Conservation (phyloP, 2,113 vertebrate genomes). For the Crotalus helleri region DNA sequence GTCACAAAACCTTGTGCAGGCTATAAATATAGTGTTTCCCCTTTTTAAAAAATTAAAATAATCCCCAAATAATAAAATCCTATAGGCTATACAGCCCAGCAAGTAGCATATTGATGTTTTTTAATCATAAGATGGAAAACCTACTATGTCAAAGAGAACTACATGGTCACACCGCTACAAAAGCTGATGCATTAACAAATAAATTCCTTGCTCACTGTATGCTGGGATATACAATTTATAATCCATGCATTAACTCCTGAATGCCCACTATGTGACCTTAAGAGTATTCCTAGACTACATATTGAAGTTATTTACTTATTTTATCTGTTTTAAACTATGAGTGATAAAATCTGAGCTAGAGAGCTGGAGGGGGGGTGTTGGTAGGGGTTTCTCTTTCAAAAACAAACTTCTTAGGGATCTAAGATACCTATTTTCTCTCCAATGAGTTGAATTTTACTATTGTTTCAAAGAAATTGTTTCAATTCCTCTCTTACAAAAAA, state of each 20-base stretch:
- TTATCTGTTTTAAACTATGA: background rate
- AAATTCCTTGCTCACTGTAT: background rate
- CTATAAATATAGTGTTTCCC: background rate
- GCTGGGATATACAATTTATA: background rate
- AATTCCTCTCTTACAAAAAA: background rate
- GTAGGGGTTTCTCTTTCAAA: background rate
- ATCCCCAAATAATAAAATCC: background rate
- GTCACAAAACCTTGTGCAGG: background rate
- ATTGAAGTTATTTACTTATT: background rate
- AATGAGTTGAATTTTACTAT: background rate
- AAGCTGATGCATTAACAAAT: background rate
- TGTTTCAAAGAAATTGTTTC: background rate
- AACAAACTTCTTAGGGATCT: background rate
- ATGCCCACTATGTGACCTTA: background rate
- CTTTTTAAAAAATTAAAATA: background rate
- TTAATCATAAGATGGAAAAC: background rate
- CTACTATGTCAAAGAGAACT: background rate
- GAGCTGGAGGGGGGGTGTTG: background rate
- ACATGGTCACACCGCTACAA: background rate
- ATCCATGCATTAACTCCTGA: background rate
- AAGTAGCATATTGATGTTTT: background rate
- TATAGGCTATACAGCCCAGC: background rate
- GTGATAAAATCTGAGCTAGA: background rate
- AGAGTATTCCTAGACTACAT: background rate
- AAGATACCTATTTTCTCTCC: background rate